phyloP scores from a whole-genome alignment of 2,113 vertebrate species.

The Globicephala melas region DNA sequence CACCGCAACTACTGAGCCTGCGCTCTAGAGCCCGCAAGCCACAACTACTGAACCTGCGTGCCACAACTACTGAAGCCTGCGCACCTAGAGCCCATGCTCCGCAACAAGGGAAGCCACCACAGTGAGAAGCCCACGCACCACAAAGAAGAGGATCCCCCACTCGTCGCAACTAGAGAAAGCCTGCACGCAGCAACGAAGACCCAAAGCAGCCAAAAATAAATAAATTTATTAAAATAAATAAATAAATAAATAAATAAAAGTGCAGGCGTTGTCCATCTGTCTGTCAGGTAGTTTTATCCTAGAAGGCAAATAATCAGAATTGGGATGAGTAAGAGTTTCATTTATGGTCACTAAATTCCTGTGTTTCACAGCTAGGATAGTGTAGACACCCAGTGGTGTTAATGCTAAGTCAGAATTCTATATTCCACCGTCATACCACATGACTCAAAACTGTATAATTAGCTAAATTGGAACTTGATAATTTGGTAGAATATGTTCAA shows the following conservation, averaged over 20 bases:
- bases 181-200: fast-evolving
- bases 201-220: no score
- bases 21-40: no score
- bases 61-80: no score
- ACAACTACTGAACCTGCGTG: no score
- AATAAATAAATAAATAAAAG: background rate
- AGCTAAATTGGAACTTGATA: background rate
- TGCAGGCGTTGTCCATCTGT: background rate
- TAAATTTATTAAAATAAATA: no score
- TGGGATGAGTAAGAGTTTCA: background rate
- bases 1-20: no score
- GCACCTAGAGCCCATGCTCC: no score
- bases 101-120: no score
- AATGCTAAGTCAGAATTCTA: background rate
- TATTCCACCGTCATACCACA: background rate
- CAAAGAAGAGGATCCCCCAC: no score
- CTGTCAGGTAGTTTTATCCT: background rate
- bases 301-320: background rate
- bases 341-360: background rate
- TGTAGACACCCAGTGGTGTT: background rate
- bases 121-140: no score
- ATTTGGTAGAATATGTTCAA: background rate
- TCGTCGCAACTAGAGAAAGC: no score
- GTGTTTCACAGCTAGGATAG: background rate
- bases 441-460: background rate